A percentile compares a stretch with the other conserved stretches of the same genome.
These are phyloP conservation scores for Petrolisthes cinctipes DNA, from an alignment of 2,888 invertebrate species.

Conservation along the genomic window DNA sequence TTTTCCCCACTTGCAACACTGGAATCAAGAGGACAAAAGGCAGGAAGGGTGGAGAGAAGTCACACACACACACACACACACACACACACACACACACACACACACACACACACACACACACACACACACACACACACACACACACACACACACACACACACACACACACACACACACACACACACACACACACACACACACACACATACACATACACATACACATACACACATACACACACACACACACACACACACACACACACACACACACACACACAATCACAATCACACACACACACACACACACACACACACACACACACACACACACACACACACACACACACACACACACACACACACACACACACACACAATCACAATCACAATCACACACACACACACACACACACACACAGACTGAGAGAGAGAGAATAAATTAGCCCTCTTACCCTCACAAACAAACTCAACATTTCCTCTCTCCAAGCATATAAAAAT, in stretches of 20 bases:
- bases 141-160: background rate
- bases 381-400: background rate
- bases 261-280: background rate
- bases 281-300: background rate
- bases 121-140: constrained; percentile 18
- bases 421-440: too few relatives aligned
- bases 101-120: constrained; percentile 10
- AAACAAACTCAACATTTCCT: too few relatives aligned
- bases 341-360: background rate
- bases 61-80: background rate
- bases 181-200: too few relatives aligned
- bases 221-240: background rate
- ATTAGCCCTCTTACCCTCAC: too few relatives aligned
- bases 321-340: background rate
- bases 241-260: background rate
- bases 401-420: background rate
- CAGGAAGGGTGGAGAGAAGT: too few relatives aligned
- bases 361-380: background rate
- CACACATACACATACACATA: background rate
- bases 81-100: background rate
- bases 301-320: background rate
- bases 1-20: too few relatives aligned
- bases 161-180: background rate
- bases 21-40: background rate
- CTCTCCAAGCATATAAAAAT: too few relatives aligned